Evolutionary conservation across 2,113 vertebrate genomes (phyloP).

Genomic region (Melanotaenia duboulayi): DNA sequence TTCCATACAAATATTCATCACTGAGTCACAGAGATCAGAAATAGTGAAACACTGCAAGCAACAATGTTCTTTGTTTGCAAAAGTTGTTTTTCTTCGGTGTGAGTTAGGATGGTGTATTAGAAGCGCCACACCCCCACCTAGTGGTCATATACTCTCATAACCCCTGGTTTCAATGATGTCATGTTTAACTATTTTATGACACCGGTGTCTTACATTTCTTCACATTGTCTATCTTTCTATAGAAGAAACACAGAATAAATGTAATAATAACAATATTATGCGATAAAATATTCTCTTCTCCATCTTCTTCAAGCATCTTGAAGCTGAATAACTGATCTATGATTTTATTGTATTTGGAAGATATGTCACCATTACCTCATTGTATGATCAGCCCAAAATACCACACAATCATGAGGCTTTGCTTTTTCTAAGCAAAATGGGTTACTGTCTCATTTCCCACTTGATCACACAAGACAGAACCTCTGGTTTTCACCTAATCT

Average conservation of each 20-base stretch:
- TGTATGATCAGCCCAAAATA: not conserved
- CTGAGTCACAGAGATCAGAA: conserved; percentile 3
- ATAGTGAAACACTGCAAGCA: conserved; percentile 7
- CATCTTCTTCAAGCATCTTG: too few relatives aligned
- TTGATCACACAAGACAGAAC: not conserved
- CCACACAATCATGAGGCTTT: not conserved
- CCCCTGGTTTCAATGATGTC: conserved; percentile 55
- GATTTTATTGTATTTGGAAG: not conserved
- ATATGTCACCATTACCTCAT: not conserved
- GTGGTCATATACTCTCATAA: conserved; percentile 55
- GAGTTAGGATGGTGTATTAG: not conserved
- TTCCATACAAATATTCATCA: not conserved
- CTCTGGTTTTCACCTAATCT: not conserved
- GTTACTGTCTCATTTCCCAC: not conserved
- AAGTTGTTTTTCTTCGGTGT: conserved; percentile 49
- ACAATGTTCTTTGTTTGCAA: conserved; percentile 58
- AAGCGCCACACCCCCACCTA: conserved; percentile 73
- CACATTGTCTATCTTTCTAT: not conserved
- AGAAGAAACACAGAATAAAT: not conserved
- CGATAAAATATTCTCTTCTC: too few relatives aligned
- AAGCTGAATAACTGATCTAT: not conserved
- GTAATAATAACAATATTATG: too few relatives aligned
- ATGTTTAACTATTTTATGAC: conserved; percentile 70
- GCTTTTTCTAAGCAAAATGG: not conserved
- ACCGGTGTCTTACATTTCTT: not conserved